phyloP scores from a whole-genome alignment of 2,113 vertebrate species.

The Arothron firmamentum region DNA sequence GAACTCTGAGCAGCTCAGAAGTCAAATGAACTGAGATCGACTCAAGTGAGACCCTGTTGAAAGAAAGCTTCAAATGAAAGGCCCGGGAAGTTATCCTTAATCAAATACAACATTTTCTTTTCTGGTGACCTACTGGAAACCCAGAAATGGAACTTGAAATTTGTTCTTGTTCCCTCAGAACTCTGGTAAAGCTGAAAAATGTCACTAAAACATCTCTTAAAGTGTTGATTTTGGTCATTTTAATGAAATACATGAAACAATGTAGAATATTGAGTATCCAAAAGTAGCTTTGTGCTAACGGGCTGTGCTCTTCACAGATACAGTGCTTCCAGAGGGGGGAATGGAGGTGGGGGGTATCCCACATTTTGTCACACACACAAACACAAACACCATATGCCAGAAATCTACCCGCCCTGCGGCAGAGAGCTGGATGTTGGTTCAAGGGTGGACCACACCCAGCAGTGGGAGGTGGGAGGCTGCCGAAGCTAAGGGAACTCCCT shows the following conservation, averaged over 20 bases:
- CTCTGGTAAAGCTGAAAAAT: too few species aligned
- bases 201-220: background rate
- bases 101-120: too few species aligned
- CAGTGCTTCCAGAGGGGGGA: conserved; percentile 29
- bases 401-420: conserved; percentile 32
- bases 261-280: conserved; percentile 5
- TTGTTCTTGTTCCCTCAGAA: conserved; percentile 24
- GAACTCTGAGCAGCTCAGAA: too few species aligned
- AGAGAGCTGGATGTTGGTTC: conserved; percentile 23
- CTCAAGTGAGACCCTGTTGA: too few species aligned
- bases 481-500: conserved; percentile 50
- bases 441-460: conserved; percentile 52
- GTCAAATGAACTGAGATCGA: too few species aligned
- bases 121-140: background rate
- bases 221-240: conserved; percentile 5
- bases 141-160: background rate
- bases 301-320: conserved; percentile 31
- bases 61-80: too few species aligned
- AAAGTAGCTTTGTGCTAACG: conserved; percentile 6
- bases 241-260: background rate
- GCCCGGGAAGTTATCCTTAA: too few species aligned
- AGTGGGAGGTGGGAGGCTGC: conserved; percentile 18
- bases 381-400: conserved; percentile 1
- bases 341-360: too few species aligned
- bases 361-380: background rate